These are phyloP conservation scores for Acipenser transmontanus DNA, from an alignment of 2,797 vertebrate genomes.

Conservation along the genomic window DNA sequence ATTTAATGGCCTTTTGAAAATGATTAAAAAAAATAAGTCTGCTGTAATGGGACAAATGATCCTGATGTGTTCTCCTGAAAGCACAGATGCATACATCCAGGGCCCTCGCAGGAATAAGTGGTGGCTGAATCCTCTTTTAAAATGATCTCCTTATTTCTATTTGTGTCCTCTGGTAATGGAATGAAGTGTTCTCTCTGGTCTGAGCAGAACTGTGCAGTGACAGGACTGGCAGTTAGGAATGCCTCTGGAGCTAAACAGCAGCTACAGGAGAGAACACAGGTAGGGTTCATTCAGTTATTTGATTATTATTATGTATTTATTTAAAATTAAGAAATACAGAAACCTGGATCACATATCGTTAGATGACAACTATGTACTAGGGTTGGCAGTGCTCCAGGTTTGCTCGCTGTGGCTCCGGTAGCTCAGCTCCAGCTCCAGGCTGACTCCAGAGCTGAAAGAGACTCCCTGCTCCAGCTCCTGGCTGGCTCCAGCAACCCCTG, in stretches of 20 bases:
- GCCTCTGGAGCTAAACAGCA: not conserved
- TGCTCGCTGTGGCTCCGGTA: too few relatives aligned
- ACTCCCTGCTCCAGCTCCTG: too few relatives aligned
- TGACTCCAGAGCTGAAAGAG: too few relatives aligned
- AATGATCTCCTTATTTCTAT: conserved; percentile 62
- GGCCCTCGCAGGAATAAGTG: conserved; percentile 43
- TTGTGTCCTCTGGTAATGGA: conserved; percentile 52
- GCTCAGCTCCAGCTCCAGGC: too few relatives aligned
- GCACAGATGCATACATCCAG: conserved; percentile 24
- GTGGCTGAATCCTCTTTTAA: conserved; percentile 51
- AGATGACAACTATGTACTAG: too few relatives aligned
- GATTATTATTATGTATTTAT: not conserved
- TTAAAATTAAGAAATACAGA: too few relatives aligned
- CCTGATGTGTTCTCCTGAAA: not conserved
- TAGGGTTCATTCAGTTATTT: not conserved
- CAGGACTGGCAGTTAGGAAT: not conserved
- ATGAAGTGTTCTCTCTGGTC: conserved; percentile 37
- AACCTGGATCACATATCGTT: too few relatives aligned
- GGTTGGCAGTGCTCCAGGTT: too few relatives aligned
- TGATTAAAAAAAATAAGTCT: too few relatives aligned
- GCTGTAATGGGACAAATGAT: not conserved
- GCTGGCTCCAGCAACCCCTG: too few relatives aligned
- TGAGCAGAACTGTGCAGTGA: not conserved
- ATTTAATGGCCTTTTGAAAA: too few relatives aligned
- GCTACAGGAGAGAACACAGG: not conserved